Evolutionary conservation across 2,797 vertebrate species (phyloP), one percentile per base, ranked within the genome.

Genomic region (Rhinoraja longicauda): DNA sequence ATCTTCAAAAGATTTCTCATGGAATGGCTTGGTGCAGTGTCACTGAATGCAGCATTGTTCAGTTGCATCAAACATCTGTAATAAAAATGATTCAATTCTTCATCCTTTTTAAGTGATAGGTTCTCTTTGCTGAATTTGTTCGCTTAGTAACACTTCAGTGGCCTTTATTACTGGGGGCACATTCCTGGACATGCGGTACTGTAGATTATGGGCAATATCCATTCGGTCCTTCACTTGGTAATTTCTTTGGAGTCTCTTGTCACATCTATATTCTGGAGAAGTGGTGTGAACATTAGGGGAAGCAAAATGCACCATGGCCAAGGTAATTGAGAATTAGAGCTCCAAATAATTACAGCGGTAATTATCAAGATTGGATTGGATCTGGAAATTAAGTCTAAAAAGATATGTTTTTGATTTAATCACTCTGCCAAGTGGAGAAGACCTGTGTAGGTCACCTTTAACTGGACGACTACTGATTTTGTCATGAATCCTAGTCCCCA

Each of bases 21-120:
- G 59, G 59, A 59, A 67, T 67, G n/a, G n/a, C 84, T 88, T 88
- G 36, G n/a, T 24, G 21, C n/a, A 64, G 17, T 88, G 84, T 64
- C 59, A 88, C n/a, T 88, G 84, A 88, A 88, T 36, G 67, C 59
- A 36, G 84, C 59, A 88, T 88, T 88, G 59, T 67, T 88, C 59
- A 64, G 59, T 67, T 84, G 67, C 84, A 88, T 36, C 59, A 62
- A n/a, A n/a, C 15, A 67, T 24, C 59, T 67, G n/a, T n/a, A 67
- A 88, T 67, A 67, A 88, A 88, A 36, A 88, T 64, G 57, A 62
- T 86, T 62, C 1, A 17, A 86, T 86, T 86, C 13, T 32, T 64
- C 45, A 59, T 13, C 13, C 62, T 36, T 86, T 86, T 86, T 15
- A 62, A 19, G n/a, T n/a, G 32, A 19, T 64, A 88, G 17, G 19